Percentiles rank a stretch among this genome's conserved stretches.
phyloP scores from a whole-genome alignment of 2,113 vertebrate species.

The Catharus minimus region DNA sequence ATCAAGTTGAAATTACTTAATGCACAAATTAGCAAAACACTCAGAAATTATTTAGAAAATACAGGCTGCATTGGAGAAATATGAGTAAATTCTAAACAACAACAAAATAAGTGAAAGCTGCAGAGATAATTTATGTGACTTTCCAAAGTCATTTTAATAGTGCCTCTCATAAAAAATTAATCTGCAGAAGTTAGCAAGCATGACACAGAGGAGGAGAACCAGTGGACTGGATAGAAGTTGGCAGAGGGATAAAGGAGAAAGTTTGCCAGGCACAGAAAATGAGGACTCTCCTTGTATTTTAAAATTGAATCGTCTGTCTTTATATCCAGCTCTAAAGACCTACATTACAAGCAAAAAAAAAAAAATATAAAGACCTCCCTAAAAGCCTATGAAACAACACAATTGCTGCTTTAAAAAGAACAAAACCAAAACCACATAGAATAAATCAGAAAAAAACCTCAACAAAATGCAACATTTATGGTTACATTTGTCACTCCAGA shows the following conservation, averaged over 20 bases:
- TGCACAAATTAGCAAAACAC: not conserved
- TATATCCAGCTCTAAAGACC: not conserved
- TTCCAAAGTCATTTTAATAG: constrained; percentile 27
- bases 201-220: constrained; percentile 48
- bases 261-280: constrained; percentile 40
- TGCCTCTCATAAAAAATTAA: constrained; percentile 49
- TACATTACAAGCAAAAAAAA: not conserved
- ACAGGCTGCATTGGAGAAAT: not conserved
- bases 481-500: constrained; percentile 20
- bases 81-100: not conserved
- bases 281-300: constrained; percentile 22
- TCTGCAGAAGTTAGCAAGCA: constrained; percentile 42
- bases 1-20: not conserved
- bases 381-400: not conserved
- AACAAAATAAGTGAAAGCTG: constrained; percentile 8
- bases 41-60: not conserved
- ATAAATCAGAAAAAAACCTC: not conserved
- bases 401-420: not conserved
- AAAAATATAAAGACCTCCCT: not conserved
- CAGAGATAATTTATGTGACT: constrained; percentile 38
- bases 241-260: constrained; percentile 44
- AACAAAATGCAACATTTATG: not conserved
- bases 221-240: constrained; percentile 48
- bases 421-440: not conserved
- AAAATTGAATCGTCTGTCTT: not conserved